Evolutionary conservation across 2,797 vertebrate species (phyloP), one percentile per base, ranked within the genome.

Genomic region (Pachyuromys duprasi): DNA sequence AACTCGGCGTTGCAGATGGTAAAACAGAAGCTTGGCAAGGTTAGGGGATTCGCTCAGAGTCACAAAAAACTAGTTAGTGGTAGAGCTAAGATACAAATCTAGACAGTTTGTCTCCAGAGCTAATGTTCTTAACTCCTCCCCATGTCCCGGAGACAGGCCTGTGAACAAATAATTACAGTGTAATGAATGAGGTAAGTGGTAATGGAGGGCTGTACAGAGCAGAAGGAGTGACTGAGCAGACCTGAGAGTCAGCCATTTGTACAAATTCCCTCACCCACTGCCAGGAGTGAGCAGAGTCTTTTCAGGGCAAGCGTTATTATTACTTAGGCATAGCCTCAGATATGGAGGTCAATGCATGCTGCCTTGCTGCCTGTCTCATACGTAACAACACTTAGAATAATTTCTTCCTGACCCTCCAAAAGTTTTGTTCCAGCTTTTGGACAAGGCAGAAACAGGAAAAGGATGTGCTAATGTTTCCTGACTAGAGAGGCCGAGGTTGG

Each of bases 401-500:
- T 97, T 96, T 93, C 93, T 96, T 96, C 96, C 93, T 96, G 92
- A 96, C 8, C 8, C 28, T 96, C 97, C 97, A 97, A 96, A 93
- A 75, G 79, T 80, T 97, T 89, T 97, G 88, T 94, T 96, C 81
- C 76, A 96, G 70, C 55, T 92, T 95, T 90, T 83, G 82, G 96
- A 94, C 39, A 92, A 96, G 94, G 87, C 86, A 75, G 97, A 94
- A 96, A 96, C 97, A 97, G 97, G 97, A 98, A 98, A 63, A 97
- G 97, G 97, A 97, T 95, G 89, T 96, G 86, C 88, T 96, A 90
- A 94, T 96, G 93, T 96, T 96, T 94, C 81, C 96, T 60, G 39
- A 95, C n/a, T 49, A 92, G 82, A 80, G 82, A 80, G 86, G 70
- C 60, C 65, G 79, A 36, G 67, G 74, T 57, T 96, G 92, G n/a